Conservation (phyloP, 2,113 vertebrate genomes). For the Zosterops pallidus region DNA sequence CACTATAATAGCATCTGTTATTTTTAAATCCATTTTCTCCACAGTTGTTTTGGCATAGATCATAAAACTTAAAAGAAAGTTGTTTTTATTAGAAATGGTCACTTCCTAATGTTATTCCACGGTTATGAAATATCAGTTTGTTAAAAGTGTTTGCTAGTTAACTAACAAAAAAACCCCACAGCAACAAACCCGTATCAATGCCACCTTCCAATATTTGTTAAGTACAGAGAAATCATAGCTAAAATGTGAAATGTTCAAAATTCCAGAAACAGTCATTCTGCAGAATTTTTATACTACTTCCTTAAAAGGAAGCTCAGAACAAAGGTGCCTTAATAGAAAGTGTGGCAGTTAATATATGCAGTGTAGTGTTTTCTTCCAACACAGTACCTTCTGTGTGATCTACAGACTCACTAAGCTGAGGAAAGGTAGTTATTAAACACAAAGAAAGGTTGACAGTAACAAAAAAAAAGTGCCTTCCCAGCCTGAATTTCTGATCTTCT, state of each 20-base stretch:
- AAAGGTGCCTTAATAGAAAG: not conserved
- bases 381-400: conserved; percentile 7
- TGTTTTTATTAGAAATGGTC: conserved; percentile 48
- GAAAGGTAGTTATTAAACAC: conserved; percentile 62
- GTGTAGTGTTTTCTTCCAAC: conserved; percentile 4
- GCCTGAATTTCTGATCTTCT: conserved; percentile 24
- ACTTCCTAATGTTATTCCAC: conserved; percentile 32
- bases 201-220: not conserved
- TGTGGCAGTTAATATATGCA: not conserved
- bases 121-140: conserved; percentile 30
- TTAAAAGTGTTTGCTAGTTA: conserved; percentile 42
- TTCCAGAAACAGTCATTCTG: not conserved
- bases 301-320: conserved; percentile 12
- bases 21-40: conserved; percentile 32
- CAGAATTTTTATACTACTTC: conserved; percentile 17
- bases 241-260: not conserved
- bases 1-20: not conserved
- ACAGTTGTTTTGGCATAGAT: not conserved
- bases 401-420: conserved; percentile 42
- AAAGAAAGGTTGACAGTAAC: conserved; percentile 52
- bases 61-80: conserved; percentile 41
- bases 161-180: conserved; percentile 21
- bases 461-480: conserved; percentile 60
- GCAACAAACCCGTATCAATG: not conserved
- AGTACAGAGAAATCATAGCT: not conserved